These are phyloP conservation scores for Macrophya alboannulata DNA, from an alignment of 2,888 invertebrate genomes.

Conservation along the genomic window DNA sequence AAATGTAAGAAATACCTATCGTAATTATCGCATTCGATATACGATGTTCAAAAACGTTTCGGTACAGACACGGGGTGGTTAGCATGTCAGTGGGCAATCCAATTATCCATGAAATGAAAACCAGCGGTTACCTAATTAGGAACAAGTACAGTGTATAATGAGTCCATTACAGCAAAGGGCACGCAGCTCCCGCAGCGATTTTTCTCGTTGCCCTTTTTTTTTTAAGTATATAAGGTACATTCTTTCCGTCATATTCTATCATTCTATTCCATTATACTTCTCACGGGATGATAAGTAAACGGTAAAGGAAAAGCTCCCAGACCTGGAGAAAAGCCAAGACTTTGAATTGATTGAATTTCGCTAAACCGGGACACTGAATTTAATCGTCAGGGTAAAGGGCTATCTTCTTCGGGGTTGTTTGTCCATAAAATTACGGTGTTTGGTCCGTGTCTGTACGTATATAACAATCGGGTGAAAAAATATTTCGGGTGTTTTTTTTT, in stretches of 20 bases:
- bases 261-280: not conserved
- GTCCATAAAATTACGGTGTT: not conserved
- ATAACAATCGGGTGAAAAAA: too few species aligned
- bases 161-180: slow-evolving; percentile 44
- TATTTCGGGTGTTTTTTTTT: not conserved
- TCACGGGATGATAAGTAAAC: not conserved
- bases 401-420: not conserved
- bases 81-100: slow-evolving; percentile 73
- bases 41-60: not conserved
- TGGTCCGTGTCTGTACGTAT: not conserved
- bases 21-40: not conserved
- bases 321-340: not conserved
- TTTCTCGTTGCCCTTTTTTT: slow-evolving; percentile 7
- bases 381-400: not conserved
- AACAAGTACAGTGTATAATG: slow-evolving; percentile 38
- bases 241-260: not conserved
- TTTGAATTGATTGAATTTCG: not conserved
- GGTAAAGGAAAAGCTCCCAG: not conserved
- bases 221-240: too few species aligned
- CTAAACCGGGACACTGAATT: not conserved
- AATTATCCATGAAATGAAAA: slow-evolving; percentile 75
- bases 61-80: slow-evolving; percentile 48
- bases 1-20: not conserved
- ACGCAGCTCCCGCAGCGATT: not conserved
- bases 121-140: slow-evolving; percentile 75